Evolutionary conservation across 2,113 vertebrate genomes (phyloP), one percentile per base, ranked within the genome.

Genomic region (Microcebus jonahi): DNA sequence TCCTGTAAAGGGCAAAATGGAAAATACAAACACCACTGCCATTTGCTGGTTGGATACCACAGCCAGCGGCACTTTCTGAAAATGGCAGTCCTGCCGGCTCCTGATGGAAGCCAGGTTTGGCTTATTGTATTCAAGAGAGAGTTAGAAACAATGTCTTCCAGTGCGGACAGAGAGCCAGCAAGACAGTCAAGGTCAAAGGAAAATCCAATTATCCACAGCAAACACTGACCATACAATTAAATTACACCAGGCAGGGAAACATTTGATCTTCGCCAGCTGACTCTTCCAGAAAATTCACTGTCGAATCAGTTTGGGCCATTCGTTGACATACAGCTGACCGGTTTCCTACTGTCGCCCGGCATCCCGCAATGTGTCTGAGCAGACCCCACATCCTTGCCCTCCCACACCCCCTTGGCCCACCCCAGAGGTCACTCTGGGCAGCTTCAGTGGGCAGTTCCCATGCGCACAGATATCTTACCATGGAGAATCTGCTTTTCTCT

Each of bases 171-270:
- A 20, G 57, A 94, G 91, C 53, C 76, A 82, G 91, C 77, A n/a
- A 85, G 87, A 77, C 17, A 85, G 86, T 89, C 95, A 96, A 96
- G 96, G 92, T 95, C 97, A 97, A 96, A 96, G 90, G 88, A 89
- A 98, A 97, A 95, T 90, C 48, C 75, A 96, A 92, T 97, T 96
- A 97, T 77, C 90, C 77, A 68, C 50, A 85, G 50, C 77, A 79
- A 97, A 97, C 76, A 88, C 45, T 63, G n/a, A 76, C 83, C 18
- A 1, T 82, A 81, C 84, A 85, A 97, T 97, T 77, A 82, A 95
- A 97, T 97, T 92, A 96, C 50, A 83, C 27, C 71, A 59, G 61
- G 81, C 88, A 88, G 90, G 81, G 91, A 95, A 95, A 87, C 65
- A 77, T 91, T 96, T 95, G 91, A 94, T 93, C 59, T 42, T 94